Base-by-base conservation (phyloP, 2,113 vertebrate species). In the Halcyon senegalensis region DNA sequence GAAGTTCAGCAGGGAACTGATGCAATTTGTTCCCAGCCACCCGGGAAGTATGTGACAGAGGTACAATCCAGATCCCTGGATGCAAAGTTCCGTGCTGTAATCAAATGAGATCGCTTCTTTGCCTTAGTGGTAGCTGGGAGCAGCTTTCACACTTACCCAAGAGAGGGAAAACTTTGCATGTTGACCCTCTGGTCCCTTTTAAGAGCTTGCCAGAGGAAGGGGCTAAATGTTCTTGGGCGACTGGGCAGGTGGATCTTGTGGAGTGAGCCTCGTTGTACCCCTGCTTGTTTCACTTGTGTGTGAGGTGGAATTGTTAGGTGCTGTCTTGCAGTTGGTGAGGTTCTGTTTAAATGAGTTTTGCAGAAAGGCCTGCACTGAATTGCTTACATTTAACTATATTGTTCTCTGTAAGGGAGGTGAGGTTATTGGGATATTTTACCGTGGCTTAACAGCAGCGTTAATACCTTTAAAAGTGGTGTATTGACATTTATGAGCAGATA, bases 401-500 rank as follows among this genome's bases (percentile, higher is more conserved):
- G 48, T 28, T 90, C 30, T 77, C 66, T 78, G 37, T 62, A 82
- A n/a, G 0, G 0, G 76, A 73, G 66, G 75, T 59, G 81, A 76
- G 74, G 55, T 46, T 75, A 78, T 69, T 89, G 60, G 64, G 48
- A 60, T 96, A 13, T 93, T 92, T 92, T 76, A 62, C 80, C 15
- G 6, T 93, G 84, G 89, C 76, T 89, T 76, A 91, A 87, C 67
- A 69, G 81, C 53, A 62, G 41, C 5, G 51, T 73, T 94, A 92
- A 94, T 82, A 76, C 89, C 77, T 95, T 91, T 93, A 62, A 94
- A 94, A 73, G 76, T 87, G 62, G 53, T 62, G 15, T 94, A 89
- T 87, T 93, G 93, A 75, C 8, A 1, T 97, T 93, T 96, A 89
- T 92, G 74, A 89, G 93, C 53, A 76, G 63, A 50, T 95, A 91